Percentiles rank a stretch among this genome's conserved stretches.
phyloP scores from a whole-genome alignment of 2,113 vertebrate species.

The Festucalex cinctus region DNA sequence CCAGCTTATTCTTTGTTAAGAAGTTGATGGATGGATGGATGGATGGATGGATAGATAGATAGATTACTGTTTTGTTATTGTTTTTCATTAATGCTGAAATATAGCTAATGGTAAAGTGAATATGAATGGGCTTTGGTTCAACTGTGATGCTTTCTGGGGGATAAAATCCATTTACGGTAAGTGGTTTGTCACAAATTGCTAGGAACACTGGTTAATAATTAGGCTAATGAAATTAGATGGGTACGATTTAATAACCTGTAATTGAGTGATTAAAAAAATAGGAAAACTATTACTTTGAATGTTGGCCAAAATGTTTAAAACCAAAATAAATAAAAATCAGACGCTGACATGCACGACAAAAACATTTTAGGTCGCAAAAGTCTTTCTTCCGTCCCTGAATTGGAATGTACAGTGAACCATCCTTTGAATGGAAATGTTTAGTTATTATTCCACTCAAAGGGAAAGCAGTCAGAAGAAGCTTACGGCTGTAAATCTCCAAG shows the following conservation, averaged over 20 bases:
- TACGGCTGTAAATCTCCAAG: slow-evolving; percentile 83
- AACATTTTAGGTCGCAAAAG: slow-evolving; percentile 35
- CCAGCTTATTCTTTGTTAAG: too few relatives aligned
- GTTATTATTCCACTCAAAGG: slow-evolving; percentile 79
- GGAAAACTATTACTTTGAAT: slow-evolving; percentile 12
- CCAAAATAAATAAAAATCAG: neutral
- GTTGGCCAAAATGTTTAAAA: neutral
- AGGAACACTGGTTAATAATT: neutral
- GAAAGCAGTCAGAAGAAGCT: slow-evolving; percentile 77
- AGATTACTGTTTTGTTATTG: neutral
- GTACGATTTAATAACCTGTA: neutral
- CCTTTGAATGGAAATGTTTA: slow-evolving; percentile 75
- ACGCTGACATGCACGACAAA: neutral
- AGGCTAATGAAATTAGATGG: neutral
- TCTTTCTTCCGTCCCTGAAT: slow-evolving; percentile 42
- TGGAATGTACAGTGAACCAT: slow-evolving; percentile 45
- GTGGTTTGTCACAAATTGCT: neutral
- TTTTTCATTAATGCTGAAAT: too few relatives aligned
- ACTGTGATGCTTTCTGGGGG: neutral
- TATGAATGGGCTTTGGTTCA: neutral
- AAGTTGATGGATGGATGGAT: too few relatives aligned
- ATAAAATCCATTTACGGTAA: neutral
- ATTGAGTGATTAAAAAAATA: neutral
- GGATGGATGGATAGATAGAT: too few relatives aligned
- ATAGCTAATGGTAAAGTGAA: neutral